Percentiles rank a stretch among this genome's conserved stretches.
Evolutionary conservation across 2,113 vertebrate genomes (phyloP).

Genomic region (Muntiacus muntjak): DNA sequence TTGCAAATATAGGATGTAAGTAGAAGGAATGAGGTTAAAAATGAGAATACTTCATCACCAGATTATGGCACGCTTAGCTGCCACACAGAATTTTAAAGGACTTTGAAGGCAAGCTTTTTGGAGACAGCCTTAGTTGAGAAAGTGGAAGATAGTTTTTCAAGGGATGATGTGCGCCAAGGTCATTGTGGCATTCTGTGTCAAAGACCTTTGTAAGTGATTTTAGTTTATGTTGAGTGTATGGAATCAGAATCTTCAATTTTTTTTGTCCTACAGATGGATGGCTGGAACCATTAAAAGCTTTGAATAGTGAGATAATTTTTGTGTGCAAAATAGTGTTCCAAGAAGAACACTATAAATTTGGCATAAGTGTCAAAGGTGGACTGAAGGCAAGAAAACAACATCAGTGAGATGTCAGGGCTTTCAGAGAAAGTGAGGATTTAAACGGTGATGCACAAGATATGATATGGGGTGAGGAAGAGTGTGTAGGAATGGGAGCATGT

Average conservation of each 20-base stretch:
- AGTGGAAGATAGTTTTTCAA: not conserved
- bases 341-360: not conserved
- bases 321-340: not conserved
- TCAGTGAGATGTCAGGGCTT: not conserved
- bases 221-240: not conserved
- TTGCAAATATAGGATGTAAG: not conserved
- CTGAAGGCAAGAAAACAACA: not conserved
- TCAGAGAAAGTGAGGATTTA: not conserved
- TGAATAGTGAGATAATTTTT: not conserved
- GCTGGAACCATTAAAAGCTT: not conserved
- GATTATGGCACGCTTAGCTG: not conserved
- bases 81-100: not conserved
- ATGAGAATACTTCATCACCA: not conserved
- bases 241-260: not conserved
- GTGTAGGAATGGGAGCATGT: not conserved
- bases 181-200: not conserved
- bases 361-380: not conserved
- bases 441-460: not conserved
- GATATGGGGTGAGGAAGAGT: not conserved
- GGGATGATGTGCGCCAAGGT: not conserved
- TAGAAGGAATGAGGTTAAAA: not conserved
- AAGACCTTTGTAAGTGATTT: not conserved
- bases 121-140: not conserved
- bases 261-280: not conserved
- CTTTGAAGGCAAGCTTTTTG: not conserved